Evolutionary conservation across 2,113 vertebrate species (phyloP), one percentile per base, ranked within the genome.

Genomic region (Myxocyprinus asiaticus): DNA sequence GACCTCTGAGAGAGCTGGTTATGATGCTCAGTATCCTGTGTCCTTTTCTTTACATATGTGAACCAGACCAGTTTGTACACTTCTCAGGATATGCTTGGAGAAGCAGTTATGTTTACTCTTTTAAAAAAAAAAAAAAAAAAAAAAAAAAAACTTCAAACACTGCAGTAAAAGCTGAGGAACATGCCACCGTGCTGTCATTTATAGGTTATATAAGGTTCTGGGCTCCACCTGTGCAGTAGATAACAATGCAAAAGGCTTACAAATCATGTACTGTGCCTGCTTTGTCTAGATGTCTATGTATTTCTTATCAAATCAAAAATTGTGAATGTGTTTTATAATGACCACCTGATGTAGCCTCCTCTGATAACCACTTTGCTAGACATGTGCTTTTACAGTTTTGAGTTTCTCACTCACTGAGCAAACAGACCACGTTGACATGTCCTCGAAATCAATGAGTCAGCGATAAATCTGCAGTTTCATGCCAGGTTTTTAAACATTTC

Each of bases 351-450:
- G 6, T 42, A 62, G 61, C 59, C 6, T 74, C 58, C 44, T 48
- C 4, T 74, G 15, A 33, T 6, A 62, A 33, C 42, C 14, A n/a
- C 9, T n/a, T 53, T 11, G 48, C 15, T 62, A n/a, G 59, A 50
- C 15, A 63, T 42, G 11, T 12, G 15, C 44, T 51, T 9, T 61
- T n/a, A 61, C 11, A 76, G 22, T 4, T 33, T 33, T 33, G 22
- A 33, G 1, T 33, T 33, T 33, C 22, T 64, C 59, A 7, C 44
- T 50, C 7, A 53, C 62, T 53, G 55, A 15, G 61, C 62, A 76
- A 76, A 76, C 61, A 76, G 47, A 65, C 59, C 61, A 76, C 73
- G 61, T 65, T 76, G 73, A 76, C 62, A 55, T 76, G 61, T 55
- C 73, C 62, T 76, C 14, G n/a, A 65, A 76, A 65, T 65, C 4